phyloP scores from a whole-genome alignment of 92 coral and sea anemone species.

The Zoanthus sansibaricus region DNA sequence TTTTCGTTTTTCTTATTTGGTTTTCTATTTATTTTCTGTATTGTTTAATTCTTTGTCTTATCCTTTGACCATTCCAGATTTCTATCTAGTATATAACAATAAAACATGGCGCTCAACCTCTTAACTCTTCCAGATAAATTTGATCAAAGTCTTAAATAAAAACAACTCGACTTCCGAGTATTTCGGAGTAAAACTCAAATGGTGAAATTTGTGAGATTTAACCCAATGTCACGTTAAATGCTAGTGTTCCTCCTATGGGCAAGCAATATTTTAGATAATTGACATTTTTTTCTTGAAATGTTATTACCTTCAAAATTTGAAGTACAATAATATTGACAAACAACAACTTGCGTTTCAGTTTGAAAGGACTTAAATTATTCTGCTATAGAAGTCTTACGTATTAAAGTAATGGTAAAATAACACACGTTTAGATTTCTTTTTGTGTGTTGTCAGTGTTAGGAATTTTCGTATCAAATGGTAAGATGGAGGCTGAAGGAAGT shows the following conservation, averaged over 20 bases:
- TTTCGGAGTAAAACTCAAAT: conserved; percentile 15
- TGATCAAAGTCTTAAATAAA: background rate
- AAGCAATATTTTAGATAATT: background rate
- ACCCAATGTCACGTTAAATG: background rate
- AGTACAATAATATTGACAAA: background rate
- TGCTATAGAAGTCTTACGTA: no score
- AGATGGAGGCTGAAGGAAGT: background rate
- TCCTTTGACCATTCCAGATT: background rate
- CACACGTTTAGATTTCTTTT: no score
- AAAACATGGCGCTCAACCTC: background rate
- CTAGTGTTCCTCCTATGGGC: background rate
- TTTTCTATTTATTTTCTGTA: background rate
- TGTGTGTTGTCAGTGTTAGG: background rate
- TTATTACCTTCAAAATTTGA: no score
- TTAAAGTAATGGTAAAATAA: no score
- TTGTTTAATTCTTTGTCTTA: conserved; percentile 14
- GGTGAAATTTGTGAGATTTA: background rate
- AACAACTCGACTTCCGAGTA: conserved; percentile 24
- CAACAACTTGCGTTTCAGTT: no score
- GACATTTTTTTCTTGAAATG: conserved; percentile 1
- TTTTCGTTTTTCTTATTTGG: background rate
- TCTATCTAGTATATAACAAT: background rate
- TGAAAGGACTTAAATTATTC: no score
- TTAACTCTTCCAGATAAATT: conserved; percentile 11
- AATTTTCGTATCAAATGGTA: background rate